Base-by-base conservation (phyloP, 1,140 invertebrate genomes). In the Drosophila nikananu region DNA sequence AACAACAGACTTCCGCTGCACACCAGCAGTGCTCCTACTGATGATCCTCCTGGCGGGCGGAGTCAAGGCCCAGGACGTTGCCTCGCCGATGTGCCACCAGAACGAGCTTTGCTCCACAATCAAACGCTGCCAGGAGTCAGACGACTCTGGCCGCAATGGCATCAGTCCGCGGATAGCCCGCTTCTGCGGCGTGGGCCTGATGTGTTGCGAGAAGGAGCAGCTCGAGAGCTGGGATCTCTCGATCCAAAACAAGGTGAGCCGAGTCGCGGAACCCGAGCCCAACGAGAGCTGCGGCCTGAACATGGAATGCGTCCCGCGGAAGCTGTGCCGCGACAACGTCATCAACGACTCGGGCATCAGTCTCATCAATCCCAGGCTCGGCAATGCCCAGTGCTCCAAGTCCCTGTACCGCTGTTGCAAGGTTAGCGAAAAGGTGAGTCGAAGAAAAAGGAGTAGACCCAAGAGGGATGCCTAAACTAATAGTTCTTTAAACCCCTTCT, bases 271-370 rank as follows among this genome's bases (percentile, higher is more conserved):
- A 10, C 41, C 66, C 2, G 73, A 54, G 13, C 58, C 37, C 12
- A 80, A 90, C 17, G 76, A 90, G 44, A 86, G 67, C 30, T 90
- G 86, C 37, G 86, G 86, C 42, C 0, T 65, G 3, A 72, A 86
- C 19, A 77, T 73, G 86, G 82, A 90, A 37, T 90, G 86, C 32
- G 86, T 90, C 32, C 86, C 82, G 1, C 55, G 86, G 0, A 73
- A 25, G 23, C 57, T 90, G 5, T 90, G 86, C 32, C 55, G 51
- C 5, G 86, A 84, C 27, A 73, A 81, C 12, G 21, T 70, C 10
- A 82, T 90, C 27, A 72, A 67, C n/a, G 82, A 90, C 27, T 73
- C 78, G 32, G 86, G 86, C 1, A 41, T 77, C 35, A 52, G 9
- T 10, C 48, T 90, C 2, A 48, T 90, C 15, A 86, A 80, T 63